Conservation (phyloP, 2,888 invertebrate genomes). For the Eurytoma californica region DNA sequence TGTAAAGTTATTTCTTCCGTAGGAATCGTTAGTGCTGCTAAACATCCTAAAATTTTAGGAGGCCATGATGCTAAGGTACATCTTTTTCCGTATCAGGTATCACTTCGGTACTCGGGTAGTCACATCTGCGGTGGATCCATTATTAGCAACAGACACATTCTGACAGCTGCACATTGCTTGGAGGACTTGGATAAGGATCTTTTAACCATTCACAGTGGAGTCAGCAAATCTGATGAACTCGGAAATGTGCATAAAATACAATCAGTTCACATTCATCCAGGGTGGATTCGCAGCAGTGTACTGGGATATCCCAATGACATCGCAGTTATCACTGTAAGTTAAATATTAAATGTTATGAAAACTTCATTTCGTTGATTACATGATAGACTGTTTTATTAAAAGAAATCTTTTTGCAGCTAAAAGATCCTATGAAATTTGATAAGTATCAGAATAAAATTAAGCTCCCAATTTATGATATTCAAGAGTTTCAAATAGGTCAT, state of each 20-base stretch:
- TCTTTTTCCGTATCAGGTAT: too few species aligned
- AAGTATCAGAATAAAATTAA: constrained; percentile 2
- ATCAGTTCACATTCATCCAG: neutral
- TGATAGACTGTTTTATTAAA: neutral
- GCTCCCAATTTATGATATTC: neutral
- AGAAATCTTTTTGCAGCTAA: constrained; percentile 1
- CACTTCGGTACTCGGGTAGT: neutral
- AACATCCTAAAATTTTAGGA: too few species aligned
- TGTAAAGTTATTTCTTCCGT: too few species aligned
- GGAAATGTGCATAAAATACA: neutral
- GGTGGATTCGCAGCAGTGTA: neutral
- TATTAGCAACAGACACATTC: too few species aligned
- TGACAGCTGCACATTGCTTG: too few species aligned
- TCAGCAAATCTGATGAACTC: neutral
- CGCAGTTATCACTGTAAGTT: neutral
- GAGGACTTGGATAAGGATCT: neutral
- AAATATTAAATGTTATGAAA: neutral
- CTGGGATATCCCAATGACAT: neutral
- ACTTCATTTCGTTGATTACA: neutral
- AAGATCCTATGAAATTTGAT: constrained; percentile 6
- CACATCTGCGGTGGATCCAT: too few species aligned
- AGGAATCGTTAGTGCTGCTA: too few species aligned
- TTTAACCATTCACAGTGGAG: neutral
- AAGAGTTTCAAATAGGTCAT: neutral
- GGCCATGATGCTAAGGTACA: too few species aligned